Evolutionary conservation across 2,113 vertebrate species (phyloP), one percentile per base, ranked within the genome.

Genomic region (Patagioenas fasciata): DNA sequence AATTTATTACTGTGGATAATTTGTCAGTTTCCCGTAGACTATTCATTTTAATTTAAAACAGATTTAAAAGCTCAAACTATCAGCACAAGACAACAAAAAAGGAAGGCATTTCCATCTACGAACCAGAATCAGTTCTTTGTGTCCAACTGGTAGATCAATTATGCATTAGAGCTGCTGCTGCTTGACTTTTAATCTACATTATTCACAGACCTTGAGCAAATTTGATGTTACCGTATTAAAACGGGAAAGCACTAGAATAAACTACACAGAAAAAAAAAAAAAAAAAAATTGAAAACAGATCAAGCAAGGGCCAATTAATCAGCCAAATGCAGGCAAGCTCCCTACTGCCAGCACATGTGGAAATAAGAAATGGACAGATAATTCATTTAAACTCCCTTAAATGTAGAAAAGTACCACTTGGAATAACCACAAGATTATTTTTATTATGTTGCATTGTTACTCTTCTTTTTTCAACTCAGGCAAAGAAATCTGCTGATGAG

Each of bases 101-200:
- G 47, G 15, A 47, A 85, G 19, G 29, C 32, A 74, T 85, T 91
- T 94, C 58, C 73, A 47, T 78, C 77, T 91, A 57, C 44, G 56
- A 67, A 82, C 15, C 13, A 96, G 72, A 79, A 85, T 42, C 75
- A 89, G 29, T 50, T 84, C 77, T 87, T 67, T 85, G 31, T 89
- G 79, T 58, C 65, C 90, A 85, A 69, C 80, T 84, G 77, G 58
- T 60, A 72, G 79, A 96, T 95, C 93, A 95, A 93, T 92, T 96
- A 96, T 84, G 56, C 47, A 97, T 94, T 82, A 88, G 42, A 72
- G 47, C 64, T 95, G 54, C 71, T 58, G 62, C 75, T 70, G 81
- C 65, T 91, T 93, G 71, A 89, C 66, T 96, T 97, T 94, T 92
- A 93, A 94, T 93, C 44, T 80, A 78, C 86, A 80, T 96, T 75